A percentile compares a stretch with the other conserved stretches of the same genome.
Conservation (phyloP, 2,888 invertebrate species). For the Hedya salicella region DNA sequence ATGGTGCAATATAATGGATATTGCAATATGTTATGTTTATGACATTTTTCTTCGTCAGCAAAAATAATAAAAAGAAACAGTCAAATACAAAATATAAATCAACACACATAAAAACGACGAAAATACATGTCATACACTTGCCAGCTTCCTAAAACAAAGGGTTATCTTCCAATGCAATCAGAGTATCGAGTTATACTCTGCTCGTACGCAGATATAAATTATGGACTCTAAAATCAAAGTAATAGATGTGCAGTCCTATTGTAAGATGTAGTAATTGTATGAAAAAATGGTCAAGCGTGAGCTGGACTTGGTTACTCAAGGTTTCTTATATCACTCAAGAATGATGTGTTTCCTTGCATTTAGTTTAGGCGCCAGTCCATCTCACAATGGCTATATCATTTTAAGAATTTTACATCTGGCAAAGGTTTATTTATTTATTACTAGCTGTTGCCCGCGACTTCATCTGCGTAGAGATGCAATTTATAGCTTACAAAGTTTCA, state of each 20-base stretch:
- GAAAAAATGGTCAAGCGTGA: neutral
- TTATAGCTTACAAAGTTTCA: too few species aligned
- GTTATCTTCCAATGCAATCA: slow-evolving; percentile 31
- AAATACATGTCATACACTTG: slow-evolving; percentile 30
- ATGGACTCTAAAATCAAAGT: neutral
- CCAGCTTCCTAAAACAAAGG: slow-evolving; percentile 33
- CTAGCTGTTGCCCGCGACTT: too few species aligned
- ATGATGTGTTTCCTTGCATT: too few species aligned
- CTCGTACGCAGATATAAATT: neutral
- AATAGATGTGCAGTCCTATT: neutral
- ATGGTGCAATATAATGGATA: too few species aligned
- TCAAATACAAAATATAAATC: slow-evolving; percentile 19
- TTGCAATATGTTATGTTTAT: too few species aligned
- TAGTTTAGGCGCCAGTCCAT: too few species aligned
- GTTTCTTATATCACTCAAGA: too few species aligned
- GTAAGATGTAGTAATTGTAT: slow-evolving; percentile 8
- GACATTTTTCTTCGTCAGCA: neutral
- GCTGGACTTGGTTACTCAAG: too few species aligned
- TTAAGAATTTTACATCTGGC: too few species aligned
- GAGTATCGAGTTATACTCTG: slow-evolving; percentile 26
- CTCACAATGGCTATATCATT: too few species aligned
- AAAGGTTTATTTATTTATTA: too few species aligned
- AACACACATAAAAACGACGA: slow-evolving; percentile 13
- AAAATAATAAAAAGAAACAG: neutral
- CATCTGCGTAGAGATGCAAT: too few species aligned